These are phyloP conservation scores for Labeo calbasu DNA, from an alignment of 2,797 vertebrate species.

Conservation along the genomic window DNA sequence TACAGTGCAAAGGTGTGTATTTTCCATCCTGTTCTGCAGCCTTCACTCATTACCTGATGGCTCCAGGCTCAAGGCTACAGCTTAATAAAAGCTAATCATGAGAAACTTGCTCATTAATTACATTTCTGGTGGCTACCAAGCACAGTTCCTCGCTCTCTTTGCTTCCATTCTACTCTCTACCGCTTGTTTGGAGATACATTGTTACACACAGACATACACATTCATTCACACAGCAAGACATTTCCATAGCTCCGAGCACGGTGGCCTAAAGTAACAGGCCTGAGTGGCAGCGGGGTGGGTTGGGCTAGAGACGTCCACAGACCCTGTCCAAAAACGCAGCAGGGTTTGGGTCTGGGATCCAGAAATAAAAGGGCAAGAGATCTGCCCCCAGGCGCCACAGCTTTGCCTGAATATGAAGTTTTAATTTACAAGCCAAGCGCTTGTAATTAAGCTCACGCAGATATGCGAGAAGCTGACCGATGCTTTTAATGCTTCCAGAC, in stretches of 20 bases:
- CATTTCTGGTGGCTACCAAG: constrained; percentile 70
- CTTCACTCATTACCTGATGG: constrained; percentile 77
- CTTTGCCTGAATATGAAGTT: constrained; percentile 62
- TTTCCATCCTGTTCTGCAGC: constrained; percentile 68
- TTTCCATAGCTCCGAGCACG: constrained; percentile 46
- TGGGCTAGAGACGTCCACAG: constrained; percentile 55
- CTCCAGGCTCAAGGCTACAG: constrained; percentile 78
- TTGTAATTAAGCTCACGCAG: constrained; percentile 67
- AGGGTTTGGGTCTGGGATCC: constrained; percentile 67
- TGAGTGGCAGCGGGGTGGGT: constrained; percentile 26
- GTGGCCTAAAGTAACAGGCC: constrained; percentile 38
- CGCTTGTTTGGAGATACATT: constrained; percentile 17
- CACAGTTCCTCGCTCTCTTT: constrained; percentile 38
- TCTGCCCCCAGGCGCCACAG: constrained; percentile 43
- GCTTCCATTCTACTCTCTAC: constrained; percentile 24
- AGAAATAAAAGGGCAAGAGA: constrained; percentile 64
- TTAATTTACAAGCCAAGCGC: constrained; percentile 64
- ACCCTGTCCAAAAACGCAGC: constrained; percentile 68
- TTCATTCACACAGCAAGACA: constrained; percentile 58
- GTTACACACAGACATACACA: constrained; percentile 46
- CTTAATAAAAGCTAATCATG: constrained; percentile 85
- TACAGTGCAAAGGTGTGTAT: constrained; percentile 48
- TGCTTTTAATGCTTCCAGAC: constrained; percentile 60
- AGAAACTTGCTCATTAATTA: constrained; percentile 86
- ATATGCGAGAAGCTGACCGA: constrained; percentile 52